These are phyloP conservation scores for Artibeus jamaicensis DNA, from an alignment of 2,797 vertebrate genomes.

Conservation along the genomic window DNA sequence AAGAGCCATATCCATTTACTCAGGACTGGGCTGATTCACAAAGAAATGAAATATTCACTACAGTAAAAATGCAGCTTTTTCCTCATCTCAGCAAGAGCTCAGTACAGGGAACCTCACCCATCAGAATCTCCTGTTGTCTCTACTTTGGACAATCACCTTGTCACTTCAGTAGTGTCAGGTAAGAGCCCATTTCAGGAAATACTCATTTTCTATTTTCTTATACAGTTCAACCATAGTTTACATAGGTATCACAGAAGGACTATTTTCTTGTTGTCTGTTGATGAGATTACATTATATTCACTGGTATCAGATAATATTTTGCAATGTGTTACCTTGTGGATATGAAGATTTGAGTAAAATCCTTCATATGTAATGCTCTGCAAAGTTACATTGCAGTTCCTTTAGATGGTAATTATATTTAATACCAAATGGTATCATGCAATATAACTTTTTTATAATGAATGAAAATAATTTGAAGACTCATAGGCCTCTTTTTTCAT, in stretches of 20 bases:
- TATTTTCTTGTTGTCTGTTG: conserved; percentile 23
- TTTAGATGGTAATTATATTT: conserved; percentile 40
- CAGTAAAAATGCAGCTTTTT: neutral
- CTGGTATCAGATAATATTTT: conserved; percentile 17
- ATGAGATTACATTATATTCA: conserved; percentile 24
- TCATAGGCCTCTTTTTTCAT: conserved; percentile 57
- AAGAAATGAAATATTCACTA: neutral
- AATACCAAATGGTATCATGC: conserved; percentile 23
- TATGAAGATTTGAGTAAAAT: conserved; percentile 23
- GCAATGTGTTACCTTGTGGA: conserved; percentile 27
- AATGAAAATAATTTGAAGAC: conserved; percentile 43
- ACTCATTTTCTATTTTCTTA: neutral
- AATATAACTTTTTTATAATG: conserved; percentile 51
- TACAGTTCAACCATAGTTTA: neutral
- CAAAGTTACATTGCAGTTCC: neutral
- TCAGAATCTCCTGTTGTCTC: neutral
- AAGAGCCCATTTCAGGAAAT: conserved; percentile 53
- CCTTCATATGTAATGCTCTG: neutral
- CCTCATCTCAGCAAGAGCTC: conserved; percentile 55
- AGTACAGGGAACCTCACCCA: neutral
- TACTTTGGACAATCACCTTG: neutral
- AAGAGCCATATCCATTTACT: conserved; percentile 2
- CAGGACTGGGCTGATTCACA: neutral
- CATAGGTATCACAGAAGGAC: neutral
- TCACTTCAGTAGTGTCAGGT: conserved; percentile 37